Base-by-base conservation (phyloP, 2,113 vertebrate genomes). In the Siniperca knerii region DNA sequence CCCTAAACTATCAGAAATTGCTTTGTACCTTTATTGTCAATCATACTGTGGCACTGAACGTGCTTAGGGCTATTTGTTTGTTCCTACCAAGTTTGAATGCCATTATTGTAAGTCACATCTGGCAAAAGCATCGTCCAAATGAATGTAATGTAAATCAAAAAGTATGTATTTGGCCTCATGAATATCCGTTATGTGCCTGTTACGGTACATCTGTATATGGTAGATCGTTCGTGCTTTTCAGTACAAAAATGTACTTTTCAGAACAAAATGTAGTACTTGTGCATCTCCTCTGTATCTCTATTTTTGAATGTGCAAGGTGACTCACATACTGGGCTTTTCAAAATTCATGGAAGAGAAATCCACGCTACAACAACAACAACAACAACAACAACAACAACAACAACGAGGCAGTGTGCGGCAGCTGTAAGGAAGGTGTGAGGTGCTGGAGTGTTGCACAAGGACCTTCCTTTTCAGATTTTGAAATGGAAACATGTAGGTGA, bases 401-500 rank as follows among this genome's bases (percentile, higher is more conserved):
- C 7, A 16, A 8, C n/a, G 7, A 52, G 61, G 62, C 4, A 66
- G 21, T 4, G 25, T 76, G 65, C 25, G 4, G 33, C 25, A 21
- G 69, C 25, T 60, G 70, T 25, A 48, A 66, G 18, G 33, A 50
- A 10, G 65, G 18, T 42, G 42, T 60, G 12, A 9, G n/a, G 57
- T 33, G 4, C 4, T 4, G 52, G 20, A 16, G 61, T 35, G 29
- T 64, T 7, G 23, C 37, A 57, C 29, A 48, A 66, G 21, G 40
- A 50, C 57, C 21, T 77, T 48, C 20, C 61, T 18, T 29, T 73
- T 77, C 57, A 55, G 44, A 46, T 61, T 77, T 5, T 61, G 8
- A 75, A 66, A 82, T 90, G 89, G 90, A 89, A 93, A 91, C 62
- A 2, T 40, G 88, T 90, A 75, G 84, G 88, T 85, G 77, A 85